phyloP scores from a whole-genome alignment of 2,797 vertebrate genomes.

The Novumbra hubbsi region DNA sequence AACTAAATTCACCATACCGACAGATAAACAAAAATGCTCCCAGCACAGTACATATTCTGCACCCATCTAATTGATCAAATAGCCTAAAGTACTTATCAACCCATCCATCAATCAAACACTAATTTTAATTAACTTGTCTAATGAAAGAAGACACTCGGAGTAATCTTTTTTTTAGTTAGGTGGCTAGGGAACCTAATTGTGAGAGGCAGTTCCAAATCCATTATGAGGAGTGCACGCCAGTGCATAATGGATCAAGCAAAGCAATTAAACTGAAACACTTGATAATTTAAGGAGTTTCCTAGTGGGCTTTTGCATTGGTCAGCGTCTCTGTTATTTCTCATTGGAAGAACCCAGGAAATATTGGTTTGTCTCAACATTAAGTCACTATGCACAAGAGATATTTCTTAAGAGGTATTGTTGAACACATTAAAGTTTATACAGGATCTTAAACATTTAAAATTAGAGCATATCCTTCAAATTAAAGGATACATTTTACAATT shows the following conservation, averaged over 20 bases:
- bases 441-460: too few species aligned
- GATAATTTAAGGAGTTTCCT: slow-evolving; percentile 3
- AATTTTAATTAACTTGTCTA: slow-evolving; percentile 28
- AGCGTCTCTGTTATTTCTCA: not conserved
- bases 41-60: slow-evolving; percentile 17
- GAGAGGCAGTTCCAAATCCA: not conserved
- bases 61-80: slow-evolving; percentile 16
- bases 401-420: not conserved
- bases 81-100: slow-evolving; percentile 2
- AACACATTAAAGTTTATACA: not conserved
- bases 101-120: slow-evolving; percentile 24
- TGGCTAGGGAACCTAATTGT: not conserved
- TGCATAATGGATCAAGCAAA: slow-evolving; percentile 19
- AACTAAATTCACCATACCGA: slow-evolving; percentile 9
- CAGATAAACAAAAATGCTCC: slow-evolving; percentile 12
- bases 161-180: not conserved
- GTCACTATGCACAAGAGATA: not conserved
- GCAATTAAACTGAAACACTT: slow-evolving; percentile 30
- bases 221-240: slow-evolving; percentile 15
- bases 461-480: too few species aligned
- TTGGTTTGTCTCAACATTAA: not conserved
- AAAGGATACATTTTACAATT: too few species aligned
- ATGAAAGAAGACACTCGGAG: not conserved
- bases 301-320: slow-evolving; percentile 17
- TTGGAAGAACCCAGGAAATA: not conserved